These are phyloP conservation scores for Myocastor coypus DNA, from an alignment of 2,113 vertebrate species.

Conservation along the genomic window DNA sequence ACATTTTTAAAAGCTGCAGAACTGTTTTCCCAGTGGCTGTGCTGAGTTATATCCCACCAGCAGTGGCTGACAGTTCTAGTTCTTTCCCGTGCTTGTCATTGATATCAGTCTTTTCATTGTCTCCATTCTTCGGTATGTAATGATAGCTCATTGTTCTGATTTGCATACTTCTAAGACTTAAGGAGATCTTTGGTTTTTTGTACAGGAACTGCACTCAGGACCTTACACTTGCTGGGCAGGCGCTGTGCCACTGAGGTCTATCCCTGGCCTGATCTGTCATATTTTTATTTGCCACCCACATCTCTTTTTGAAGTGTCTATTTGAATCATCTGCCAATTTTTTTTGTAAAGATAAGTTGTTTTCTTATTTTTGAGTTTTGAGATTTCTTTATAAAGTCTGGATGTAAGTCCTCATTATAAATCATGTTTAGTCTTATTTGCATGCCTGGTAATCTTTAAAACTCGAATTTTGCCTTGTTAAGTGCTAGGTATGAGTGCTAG, in stretches of 20 bases:
- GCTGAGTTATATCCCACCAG: not conserved
- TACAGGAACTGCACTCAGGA: no score
- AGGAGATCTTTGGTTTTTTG: not conserved
- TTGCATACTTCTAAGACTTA: not conserved
- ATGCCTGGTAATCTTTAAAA: not conserved
- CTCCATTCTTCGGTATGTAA: not conserved
- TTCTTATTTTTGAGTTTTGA: constrained; percentile 49
- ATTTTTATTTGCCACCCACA: not conserved
- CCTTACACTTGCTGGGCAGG: no score
- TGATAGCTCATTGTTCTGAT: not conserved
- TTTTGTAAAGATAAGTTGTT: not conserved
- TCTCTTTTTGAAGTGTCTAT: constrained; percentile 32
- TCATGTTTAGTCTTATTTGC: not conserved
- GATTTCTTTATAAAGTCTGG: constrained; percentile 44
- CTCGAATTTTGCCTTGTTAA: not conserved
- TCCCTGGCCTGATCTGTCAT: no score
- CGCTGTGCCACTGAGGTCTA: no score
- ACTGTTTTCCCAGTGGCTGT: not conserved
- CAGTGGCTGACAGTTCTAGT: not conserved
- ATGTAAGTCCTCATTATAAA: not conserved
- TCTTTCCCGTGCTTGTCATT: not conserved
- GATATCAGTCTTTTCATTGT: not conserved
- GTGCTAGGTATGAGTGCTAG: not conserved
- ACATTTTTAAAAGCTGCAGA: not conserved
- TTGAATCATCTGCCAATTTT: constrained; percentile 21